A percentile compares a stretch with the other conserved stretches of the same genome.
phyloP scores from a whole-genome alignment of 2,113 vertebrate genomes.

The Parus major region DNA sequence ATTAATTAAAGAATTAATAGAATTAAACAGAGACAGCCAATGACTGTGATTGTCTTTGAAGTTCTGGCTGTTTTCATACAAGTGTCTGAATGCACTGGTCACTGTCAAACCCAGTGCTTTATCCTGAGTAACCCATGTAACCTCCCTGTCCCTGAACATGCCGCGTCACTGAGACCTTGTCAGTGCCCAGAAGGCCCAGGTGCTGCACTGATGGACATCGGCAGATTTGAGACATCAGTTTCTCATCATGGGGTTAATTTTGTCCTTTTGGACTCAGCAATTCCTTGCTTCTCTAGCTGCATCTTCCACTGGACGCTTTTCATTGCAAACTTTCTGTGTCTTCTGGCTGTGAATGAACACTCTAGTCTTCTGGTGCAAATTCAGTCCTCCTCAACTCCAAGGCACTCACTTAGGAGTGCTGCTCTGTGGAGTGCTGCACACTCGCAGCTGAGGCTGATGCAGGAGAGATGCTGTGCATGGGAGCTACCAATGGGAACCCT shows the following conservation, averaged over 20 bases:
- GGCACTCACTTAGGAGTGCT: neutral
- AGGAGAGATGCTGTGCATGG: neutral
- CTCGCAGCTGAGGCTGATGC: fast-evolving
- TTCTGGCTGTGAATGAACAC: neutral
- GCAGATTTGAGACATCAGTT: neutral
- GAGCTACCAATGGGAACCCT: neutral
- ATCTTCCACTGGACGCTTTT: fast-evolving
- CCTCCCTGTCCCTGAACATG: neutral
- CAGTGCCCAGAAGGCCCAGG: neutral
- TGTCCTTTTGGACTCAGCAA: neutral
- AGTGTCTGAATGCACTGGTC: neutral
- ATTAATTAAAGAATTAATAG: neutral
- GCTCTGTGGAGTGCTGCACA: fast-evolving
- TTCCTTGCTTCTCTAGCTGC: neutral
- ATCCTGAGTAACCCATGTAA: neutral
- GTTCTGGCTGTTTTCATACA: neutral
- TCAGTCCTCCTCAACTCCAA: neutral
- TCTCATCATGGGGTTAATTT: neutral
- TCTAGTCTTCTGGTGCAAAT: neutral
- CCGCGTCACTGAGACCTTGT: neutral
- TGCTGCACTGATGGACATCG: neutral
- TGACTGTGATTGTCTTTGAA: neutral
- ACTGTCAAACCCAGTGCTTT: neutral
- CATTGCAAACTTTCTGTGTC: neutral
- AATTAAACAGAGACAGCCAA: neutral